Evolutionary conservation across 2,888 invertebrate species (phyloP), one percentile per base, ranked within the genome.

Genomic region (Mesodorylaimus sp.): DNA sequence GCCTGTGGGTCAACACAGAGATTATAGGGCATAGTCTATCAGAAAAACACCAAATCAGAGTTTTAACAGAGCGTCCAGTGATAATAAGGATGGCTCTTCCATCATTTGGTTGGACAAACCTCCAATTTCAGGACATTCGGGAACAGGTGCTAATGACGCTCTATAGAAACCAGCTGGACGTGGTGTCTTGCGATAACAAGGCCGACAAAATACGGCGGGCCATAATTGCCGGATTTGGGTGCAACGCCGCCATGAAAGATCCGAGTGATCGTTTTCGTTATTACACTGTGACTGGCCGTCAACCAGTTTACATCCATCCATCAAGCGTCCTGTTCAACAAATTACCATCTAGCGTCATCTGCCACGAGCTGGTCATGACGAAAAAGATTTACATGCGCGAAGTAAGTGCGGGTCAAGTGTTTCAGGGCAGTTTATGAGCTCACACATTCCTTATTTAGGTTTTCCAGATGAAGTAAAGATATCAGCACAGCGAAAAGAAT

Each of bases 351-450:
- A 99, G 95, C 95, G 91, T 97, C 0, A 86, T 97, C 55, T 97
- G 97, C 68, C 95, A 97, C 65, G 97, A 99, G 69, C 71, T 99
- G 56, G 93, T 97, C 2, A 85, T 93, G 70, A 97, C 95, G 0
- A 95, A 95, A 0, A 95, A 95, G 66, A 95, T 95, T 67, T 97
- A 97, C 68, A 97, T 95, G 95, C 76, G 93, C 27, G 91, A 97
- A 70, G 93, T 95, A 13, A n/a, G 50, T 41, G n/a, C n/a, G n/a
- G n/a, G n/a, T n/a, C n/a, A n/a, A n/a, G n/a, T n/a, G n/a, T n/a
- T n/a, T n/a, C n/a, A n/a, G n/a, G n/a, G n/a, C n/a, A n/a, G n/a
- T n/a, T n/a, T n/a, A n/a, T n/a, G n/a, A n/a, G n/a, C n/a, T n/a
- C n/a, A n/a, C n/a, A n/a, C n/a, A n/a, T n/a, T n/a, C n/a, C n/a